Evolutionary conservation across 2,888 invertebrate genomes (phyloP).

Genomic region (Plagiodera versicolora): DNA sequence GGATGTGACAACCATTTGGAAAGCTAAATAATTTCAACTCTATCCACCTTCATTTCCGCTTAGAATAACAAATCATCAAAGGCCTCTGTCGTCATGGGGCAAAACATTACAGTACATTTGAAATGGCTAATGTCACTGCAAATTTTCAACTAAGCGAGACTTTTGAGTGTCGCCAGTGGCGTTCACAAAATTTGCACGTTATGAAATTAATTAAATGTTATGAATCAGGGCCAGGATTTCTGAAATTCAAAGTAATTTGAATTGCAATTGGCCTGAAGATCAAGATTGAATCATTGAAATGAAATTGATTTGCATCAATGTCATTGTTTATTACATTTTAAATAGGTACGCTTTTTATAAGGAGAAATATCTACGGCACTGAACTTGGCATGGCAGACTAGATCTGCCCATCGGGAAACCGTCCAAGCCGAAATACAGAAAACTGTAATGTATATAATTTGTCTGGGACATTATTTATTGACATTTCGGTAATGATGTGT

Average conservation of each 20-base stretch:
- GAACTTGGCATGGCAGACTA: conserved; percentile 39
- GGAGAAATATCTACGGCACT: neutral
- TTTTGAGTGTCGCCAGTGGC: neutral
- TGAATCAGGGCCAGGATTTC: too few species aligned
- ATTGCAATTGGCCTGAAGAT: too few species aligned
- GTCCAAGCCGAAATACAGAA: conserved; percentile 39
- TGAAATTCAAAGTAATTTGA: too few species aligned
- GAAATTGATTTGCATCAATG: too few species aligned
- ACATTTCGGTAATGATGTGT: conserved; percentile 41
- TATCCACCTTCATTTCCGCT: conserved; percentile 10
- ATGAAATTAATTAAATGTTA: too few species aligned
- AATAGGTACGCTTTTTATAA: too few species aligned
- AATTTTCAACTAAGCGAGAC: conserved; percentile 2
- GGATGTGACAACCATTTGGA: neutral
- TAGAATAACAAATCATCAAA: conserved; percentile 24
- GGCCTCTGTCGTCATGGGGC: conserved; percentile 17
- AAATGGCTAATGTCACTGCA: conserved; percentile 39
- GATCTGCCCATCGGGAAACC: conserved; percentile 35
- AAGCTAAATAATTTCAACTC: neutral
- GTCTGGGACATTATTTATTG: conserved; percentile 39
- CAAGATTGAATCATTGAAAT: too few species aligned
- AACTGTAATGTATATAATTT: conserved; percentile 45
- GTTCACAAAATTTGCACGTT: neutral
- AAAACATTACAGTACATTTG: conserved; percentile 40
- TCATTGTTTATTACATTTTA: too few species aligned